Evolutionary conservation across 1,140 invertebrate genomes (phyloP).

Genomic region (Asobara japonica): DNA sequence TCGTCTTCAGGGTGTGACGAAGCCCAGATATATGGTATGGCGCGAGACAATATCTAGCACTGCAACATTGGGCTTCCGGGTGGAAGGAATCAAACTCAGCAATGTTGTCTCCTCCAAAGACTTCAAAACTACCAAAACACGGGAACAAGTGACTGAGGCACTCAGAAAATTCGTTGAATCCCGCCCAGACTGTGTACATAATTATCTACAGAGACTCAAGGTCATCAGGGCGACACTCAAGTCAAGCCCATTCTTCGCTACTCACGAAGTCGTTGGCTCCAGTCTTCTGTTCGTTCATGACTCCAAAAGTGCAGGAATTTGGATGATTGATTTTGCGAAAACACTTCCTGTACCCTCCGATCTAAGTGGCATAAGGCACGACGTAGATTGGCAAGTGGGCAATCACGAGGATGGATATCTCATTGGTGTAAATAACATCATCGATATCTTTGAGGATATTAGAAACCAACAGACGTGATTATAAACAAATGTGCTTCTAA

Average conservation of each 20-base stretch:
- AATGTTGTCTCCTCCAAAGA: conserved; percentile 92
- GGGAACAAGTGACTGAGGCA: conserved; percentile 78
- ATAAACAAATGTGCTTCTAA: not conserved
- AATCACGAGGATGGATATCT: conserved; percentile 99
- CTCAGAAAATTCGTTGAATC: conserved; percentile 85
- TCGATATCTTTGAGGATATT: conserved; percentile 78
- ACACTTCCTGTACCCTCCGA: conserved; percentile 84
- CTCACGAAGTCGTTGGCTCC: conserved; percentile 96
- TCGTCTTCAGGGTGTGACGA: conserved; percentile 88
- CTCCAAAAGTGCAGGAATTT: conserved; percentile 84
- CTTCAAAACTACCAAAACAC: conserved; percentile 94
- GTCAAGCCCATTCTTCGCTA: conserved; percentile 87
- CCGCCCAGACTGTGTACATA: conserved; percentile 78
- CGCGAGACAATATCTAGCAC: conserved; percentile 97
- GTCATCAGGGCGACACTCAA: conserved; percentile 83
- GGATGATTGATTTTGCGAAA: conserved; percentile 99
- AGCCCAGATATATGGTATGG: conserved; percentile 98
- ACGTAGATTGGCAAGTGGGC: conserved; percentile 90
- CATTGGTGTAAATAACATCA: conserved; percentile 93
- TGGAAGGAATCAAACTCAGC: conserved; percentile 92
- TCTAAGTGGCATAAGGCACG: conserved; percentile 79
- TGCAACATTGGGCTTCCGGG: conserved; percentile 92
- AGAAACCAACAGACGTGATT: conserved; percentile 33
- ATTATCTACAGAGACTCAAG: conserved; percentile 86
- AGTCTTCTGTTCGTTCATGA: conserved; percentile 97